These are phyloP conservation scores for Bradypus variegatus DNA, from an alignment of 2,797 vertebrate genomes.

Conservation along the genomic window DNA sequence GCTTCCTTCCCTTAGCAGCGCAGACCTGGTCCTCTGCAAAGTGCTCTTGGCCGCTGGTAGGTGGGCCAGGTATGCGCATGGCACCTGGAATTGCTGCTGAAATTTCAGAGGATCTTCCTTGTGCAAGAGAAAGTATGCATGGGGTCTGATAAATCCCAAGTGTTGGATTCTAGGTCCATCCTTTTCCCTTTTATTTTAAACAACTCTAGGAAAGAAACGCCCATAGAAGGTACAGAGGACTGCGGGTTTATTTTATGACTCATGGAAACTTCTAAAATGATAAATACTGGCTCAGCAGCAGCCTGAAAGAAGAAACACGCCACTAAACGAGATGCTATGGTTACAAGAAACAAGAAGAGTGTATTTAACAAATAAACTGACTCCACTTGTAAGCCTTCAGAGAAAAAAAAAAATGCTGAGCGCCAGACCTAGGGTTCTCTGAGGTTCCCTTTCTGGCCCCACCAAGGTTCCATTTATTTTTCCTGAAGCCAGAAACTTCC, in stretches of 20 bases:
- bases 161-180: not conserved
- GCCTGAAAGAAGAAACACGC: conserved; percentile 52
- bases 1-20: conserved; percentile 4
- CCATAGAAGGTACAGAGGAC: conserved; percentile 46
- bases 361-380: conserved; percentile 45
- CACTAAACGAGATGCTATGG: conserved; percentile 43
- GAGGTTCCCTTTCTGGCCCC: not conserved
- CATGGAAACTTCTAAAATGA: conserved; percentile 65
- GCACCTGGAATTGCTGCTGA: not conserved
- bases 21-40: not conserved
- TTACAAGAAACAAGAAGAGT: conserved; percentile 53
- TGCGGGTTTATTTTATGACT: conserved; percentile 58
- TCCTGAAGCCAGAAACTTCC: conserved; percentile 19
- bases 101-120: not conserved
- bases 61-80: too few species aligned
- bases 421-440: not conserved
- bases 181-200: conserved; percentile 11
- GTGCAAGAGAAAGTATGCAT: not conserved
- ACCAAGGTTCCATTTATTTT: conserved; percentile 22
- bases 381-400: conserved; percentile 12
- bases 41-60: not conserved
- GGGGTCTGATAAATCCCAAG: not conserved
- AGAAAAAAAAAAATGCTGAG: not conserved
- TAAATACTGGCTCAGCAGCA: conserved; percentile 56
- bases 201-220: conserved; percentile 31